phyloP scores from a whole-genome alignment of 2,888 invertebrate genomes.

The Fissipunctia ypsillon region DNA sequence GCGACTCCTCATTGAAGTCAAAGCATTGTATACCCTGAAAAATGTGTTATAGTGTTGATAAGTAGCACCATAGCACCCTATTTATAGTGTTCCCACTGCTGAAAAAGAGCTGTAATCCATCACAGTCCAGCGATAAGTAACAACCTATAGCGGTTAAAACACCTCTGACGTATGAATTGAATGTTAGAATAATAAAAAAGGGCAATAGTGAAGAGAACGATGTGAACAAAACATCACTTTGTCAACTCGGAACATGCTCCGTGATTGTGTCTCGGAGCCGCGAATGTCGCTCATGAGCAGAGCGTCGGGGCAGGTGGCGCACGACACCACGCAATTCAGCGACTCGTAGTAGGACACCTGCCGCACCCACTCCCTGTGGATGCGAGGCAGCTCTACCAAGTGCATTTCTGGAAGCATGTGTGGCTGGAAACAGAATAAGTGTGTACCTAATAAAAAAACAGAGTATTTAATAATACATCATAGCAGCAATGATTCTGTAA shows the following conservation, averaged over 20 bases:
- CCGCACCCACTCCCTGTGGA: constrained; percentile 93
- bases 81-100: not conserved
- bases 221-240: constrained; percentile 75
- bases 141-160: not conserved
- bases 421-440: constrained; percentile 72
- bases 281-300: constrained; percentile 92
- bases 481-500: not conserved
- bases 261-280: constrained; percentile 86
- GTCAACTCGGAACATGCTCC: constrained; percentile 90
- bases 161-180: not conserved
- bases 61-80: not conserved
- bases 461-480: not conserved
- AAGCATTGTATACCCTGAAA: constrained; percentile 92
- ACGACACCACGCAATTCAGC: constrained; percentile 93
- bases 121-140: not conserved
- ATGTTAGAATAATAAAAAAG: not conserved
- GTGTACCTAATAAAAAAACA: not conserved
- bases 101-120: not conserved
- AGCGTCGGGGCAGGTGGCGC: constrained; percentile 91
- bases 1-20: constrained; percentile 90
- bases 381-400: constrained; percentile 89
- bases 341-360: constrained; percentile 93
- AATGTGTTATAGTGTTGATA: not conserved
- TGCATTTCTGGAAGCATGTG: constrained; percentile 87
- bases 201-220: not conserved